These are phyloP conservation scores for Gryllus longicercus DNA, from an alignment of 2,888 invertebrate species.

Conservation along the genomic window DNA sequence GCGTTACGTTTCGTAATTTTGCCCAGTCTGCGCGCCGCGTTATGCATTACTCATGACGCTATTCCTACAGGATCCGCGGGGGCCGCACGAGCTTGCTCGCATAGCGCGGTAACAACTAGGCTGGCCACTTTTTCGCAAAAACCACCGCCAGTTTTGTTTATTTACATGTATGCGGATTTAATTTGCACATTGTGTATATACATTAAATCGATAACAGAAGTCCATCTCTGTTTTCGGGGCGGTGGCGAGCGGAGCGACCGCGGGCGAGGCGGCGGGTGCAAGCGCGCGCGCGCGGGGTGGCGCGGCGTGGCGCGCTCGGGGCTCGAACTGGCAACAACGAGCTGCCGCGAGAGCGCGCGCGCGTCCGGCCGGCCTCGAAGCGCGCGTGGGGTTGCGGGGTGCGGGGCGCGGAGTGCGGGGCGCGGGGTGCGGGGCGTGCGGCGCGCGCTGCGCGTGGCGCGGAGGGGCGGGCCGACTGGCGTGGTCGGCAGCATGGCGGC, in stretches of 20 bases:
- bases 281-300: background rate
- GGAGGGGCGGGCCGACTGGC: background rate
- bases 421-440: background rate
- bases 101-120: constrained; percentile 11
- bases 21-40: background rate
- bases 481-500: background rate
- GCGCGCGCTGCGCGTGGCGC: background rate
- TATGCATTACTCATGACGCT: constrained; percentile 10
- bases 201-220: background rate
- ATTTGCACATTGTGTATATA: constrained; percentile 3
- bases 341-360: background rate
- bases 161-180: constrained; percentile 4
- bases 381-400: background rate
- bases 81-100: background rate
- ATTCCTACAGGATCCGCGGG: background rate
- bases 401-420: background rate
- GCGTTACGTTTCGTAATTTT: constrained; percentile 17
- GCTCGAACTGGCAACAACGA: background rate
- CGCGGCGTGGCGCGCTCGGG: background rate
- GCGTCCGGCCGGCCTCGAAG: background rate
- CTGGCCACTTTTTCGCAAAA: constrained; percentile 11
- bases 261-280: background rate
- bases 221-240: background rate
- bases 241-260: background rate
- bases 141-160: constrained; percentile 17